phyloP scores from a whole-genome alignment of 2,113 vertebrate species.

The Channa maculata region DNA sequence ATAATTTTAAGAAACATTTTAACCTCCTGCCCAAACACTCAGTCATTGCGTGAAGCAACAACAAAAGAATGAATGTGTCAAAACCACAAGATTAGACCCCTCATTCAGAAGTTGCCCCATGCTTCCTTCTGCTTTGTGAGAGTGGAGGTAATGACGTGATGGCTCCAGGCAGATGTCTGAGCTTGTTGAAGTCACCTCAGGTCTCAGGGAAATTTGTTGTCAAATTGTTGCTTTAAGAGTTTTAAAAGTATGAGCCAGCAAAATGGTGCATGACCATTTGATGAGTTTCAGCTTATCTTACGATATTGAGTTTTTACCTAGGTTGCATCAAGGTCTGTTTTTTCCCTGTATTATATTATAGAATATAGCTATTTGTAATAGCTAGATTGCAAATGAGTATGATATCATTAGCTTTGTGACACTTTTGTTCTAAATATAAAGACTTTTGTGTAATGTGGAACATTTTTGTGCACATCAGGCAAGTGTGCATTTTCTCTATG shows the following conservation, averaged over 20 bases:
- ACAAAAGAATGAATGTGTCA: background rate
- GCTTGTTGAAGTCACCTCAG: slow-evolving; percentile 43
- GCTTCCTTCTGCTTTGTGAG: slow-evolving; percentile 27
- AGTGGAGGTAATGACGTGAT: background rate
- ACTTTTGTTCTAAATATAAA: no score
- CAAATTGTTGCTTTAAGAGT: background rate
- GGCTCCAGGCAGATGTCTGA: background rate
- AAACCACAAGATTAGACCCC: background rate
- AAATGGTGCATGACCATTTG: background rate
- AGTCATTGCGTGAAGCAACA: background rate
- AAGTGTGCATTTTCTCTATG: background rate
- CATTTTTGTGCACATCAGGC: background rate
- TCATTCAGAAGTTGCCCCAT: background rate
- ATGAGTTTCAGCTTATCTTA: background rate
- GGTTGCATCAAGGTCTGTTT: background rate
- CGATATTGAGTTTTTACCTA: background rate
- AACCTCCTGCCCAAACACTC: background rate
- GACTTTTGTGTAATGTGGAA: background rate
- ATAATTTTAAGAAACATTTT: background rate
- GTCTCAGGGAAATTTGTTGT: background rate
- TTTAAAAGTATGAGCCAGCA: background rate
- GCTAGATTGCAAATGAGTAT: background rate
- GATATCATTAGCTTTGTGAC: no score
- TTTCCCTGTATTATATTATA: background rate
- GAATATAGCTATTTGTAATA: no score